Percentiles rank a stretch among this genome's conserved stretches.
Evolutionary conservation across 2,888 invertebrate species (phyloP).

Genomic region (Acronicta psi): DNA sequence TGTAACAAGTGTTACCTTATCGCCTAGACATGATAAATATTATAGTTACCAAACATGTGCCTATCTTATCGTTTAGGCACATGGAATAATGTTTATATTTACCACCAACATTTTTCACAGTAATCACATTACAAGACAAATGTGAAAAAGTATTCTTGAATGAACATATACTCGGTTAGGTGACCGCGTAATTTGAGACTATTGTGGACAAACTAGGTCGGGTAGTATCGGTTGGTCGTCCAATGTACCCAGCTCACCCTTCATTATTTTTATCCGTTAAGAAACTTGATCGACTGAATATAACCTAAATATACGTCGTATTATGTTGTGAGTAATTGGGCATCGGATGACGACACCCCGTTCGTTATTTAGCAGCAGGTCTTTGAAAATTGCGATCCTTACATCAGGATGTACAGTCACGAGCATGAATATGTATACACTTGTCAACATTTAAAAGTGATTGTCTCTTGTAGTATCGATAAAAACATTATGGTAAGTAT

Average conservation of each 20-base stretch:
- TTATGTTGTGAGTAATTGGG: background rate
- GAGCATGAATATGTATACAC: no score
- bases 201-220: background rate
- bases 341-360: constrained; percentile 2
- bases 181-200: background rate
- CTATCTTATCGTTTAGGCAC: no score
- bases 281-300: background rate
- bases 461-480: no score
- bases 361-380: background rate
- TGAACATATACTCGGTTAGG: background rate
- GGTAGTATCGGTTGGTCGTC: background rate
- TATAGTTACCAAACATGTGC: no score
- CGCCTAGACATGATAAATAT: background rate
- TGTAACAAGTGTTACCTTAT: constrained; percentile 11
- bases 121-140: background rate
- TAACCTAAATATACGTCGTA: background rate
- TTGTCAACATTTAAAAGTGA: no score
- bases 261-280: background rate
- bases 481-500: no score
- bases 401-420: no score
- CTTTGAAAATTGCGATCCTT: background rate
- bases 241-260: background rate
- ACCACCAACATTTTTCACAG: background rate
- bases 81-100: no score
- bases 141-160: background rate